Evolutionary conservation across 2,888 invertebrate genomes (phyloP).

Genomic region (Acanthosoma haemorrhoidale): DNA sequence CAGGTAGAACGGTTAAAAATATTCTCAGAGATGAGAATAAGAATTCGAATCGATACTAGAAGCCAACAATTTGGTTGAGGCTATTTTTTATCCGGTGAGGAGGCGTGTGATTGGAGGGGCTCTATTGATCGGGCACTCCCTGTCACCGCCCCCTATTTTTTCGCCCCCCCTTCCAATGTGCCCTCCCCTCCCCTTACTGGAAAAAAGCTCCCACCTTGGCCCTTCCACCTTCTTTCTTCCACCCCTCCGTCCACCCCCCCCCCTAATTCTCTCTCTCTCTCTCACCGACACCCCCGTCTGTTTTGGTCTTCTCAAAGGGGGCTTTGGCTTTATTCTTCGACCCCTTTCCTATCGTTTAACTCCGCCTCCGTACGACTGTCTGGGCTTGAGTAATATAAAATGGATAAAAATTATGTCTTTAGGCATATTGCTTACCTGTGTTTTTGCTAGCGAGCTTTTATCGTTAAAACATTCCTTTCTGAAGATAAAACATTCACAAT

Average conservation of each 20-base stretch:
- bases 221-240: not conserved
- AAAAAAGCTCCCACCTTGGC: not conserved
- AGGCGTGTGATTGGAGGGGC: conserved; percentile 5
- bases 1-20: too few relatives aligned
- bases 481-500: too few relatives aligned
- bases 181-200: not conserved
- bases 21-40: not conserved
- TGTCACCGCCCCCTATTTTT: conserved; percentile 14
- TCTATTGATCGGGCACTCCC: not conserved
- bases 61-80: not conserved
- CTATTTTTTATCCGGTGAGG: not conserved
- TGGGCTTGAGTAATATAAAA: too few relatives aligned
- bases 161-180: not conserved
- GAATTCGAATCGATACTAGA: not conserved
- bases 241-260: not conserved
- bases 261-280: not conserved
- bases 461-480: too few relatives aligned
- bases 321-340: too few relatives aligned
- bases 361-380: too few relatives aligned
- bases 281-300: not conserved
- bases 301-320: too few relatives aligned
- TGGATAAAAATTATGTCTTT: too few relatives aligned
- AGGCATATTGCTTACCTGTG: too few relatives aligned
- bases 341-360: too few relatives aligned
- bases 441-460: too few relatives aligned